Evolutionary conservation across 2,888 invertebrate species (phyloP), one percentile per base, ranked within the genome.

Genomic region (Pterobdella sp.): DNA sequence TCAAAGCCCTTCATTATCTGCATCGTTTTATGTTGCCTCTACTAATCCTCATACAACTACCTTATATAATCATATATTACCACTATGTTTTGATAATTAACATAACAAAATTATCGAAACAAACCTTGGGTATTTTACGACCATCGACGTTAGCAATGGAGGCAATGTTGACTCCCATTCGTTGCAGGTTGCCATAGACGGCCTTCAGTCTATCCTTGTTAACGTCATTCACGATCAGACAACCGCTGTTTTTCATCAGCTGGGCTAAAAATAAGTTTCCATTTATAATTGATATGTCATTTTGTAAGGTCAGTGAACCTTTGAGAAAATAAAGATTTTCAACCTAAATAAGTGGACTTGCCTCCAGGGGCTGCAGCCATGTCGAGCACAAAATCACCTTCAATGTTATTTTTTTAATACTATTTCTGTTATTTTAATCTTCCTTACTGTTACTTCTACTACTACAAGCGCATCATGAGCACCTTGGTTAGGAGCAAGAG

Each of bases 341-440:
- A 79, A 86, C 87, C 88, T 75, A 99, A 95, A 83, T 99, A 95
- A 0, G 95, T 93, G 0, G 97, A 93, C 86, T 99, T 99, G 10
- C 98, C 98, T 67, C 98, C 98, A 0, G 98, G 98, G 0, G 98
- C 98, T 0, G 96, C 90, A 82, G 94, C 93, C 94, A 99, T 92
- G 81, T 99, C 98, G 42, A 99, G 86, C 77, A 97, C 89, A 68
- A 81, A 87, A 85, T 97, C 96, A 81, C 93, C 91, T 85, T 94
- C 94, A 85, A 94, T 93, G n/a, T n/a, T n/a, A n/a, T n/a, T n/a
- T n/a, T n/a, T n/a, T n/a, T n/a, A n/a, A n/a, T n/a, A n/a, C n/a
- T n/a, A n/a, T n/a, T n/a, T n/a, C n/a, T n/a, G n/a, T n/a, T n/a
- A n/a, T n/a, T n/a, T n/a, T n/a, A n/a, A n/a, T n/a, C n/a, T n/a